Evolutionary conservation across 2,797 vertebrate species (phyloP).

Genomic region (Phalanger gymnotis): DNA sequence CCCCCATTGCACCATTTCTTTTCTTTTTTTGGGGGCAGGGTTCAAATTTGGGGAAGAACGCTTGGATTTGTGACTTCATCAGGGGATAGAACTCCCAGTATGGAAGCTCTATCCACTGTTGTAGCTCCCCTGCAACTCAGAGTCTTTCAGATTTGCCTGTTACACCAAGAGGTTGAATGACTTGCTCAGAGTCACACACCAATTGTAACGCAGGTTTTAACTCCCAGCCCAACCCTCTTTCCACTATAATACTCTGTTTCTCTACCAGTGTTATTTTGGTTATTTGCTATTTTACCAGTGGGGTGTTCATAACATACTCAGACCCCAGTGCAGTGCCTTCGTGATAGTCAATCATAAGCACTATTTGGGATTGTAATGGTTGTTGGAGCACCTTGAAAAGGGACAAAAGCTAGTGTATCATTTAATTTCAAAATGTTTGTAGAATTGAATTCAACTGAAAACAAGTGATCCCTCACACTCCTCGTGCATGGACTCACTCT

Average conservation of each 20-base stretch:
- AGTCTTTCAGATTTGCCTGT: not conserved
- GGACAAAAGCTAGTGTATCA: not conserved
- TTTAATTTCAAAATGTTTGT: conserved; percentile 12
- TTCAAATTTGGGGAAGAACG: too few species aligned
- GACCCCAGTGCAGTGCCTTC: not conserved
- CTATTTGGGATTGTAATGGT: not conserved
- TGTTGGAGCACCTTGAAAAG: conserved; percentile 22
- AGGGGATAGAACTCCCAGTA: not conserved
- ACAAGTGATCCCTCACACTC: not conserved
- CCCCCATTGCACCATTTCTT: not conserved
- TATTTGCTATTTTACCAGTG: not conserved
- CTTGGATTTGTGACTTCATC: not conserved
- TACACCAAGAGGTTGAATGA: not conserved
- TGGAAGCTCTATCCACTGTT: not conserved
- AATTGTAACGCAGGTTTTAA: not conserved
- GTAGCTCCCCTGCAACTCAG: not conserved
- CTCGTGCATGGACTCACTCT: not conserved
- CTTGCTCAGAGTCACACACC: not conserved
- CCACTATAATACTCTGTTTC: not conserved
- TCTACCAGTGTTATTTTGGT: not conserved
- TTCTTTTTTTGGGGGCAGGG: not conserved
- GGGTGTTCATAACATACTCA: not conserved
- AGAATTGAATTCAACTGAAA: not conserved
- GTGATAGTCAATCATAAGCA: not conserved
- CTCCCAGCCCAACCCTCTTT: not conserved